A percentile compares a stretch with the other conserved stretches of the same genome.
phyloP scores from a whole-genome alignment of 1,140 invertebrate species.

The Calosoma granatense region DNA sequence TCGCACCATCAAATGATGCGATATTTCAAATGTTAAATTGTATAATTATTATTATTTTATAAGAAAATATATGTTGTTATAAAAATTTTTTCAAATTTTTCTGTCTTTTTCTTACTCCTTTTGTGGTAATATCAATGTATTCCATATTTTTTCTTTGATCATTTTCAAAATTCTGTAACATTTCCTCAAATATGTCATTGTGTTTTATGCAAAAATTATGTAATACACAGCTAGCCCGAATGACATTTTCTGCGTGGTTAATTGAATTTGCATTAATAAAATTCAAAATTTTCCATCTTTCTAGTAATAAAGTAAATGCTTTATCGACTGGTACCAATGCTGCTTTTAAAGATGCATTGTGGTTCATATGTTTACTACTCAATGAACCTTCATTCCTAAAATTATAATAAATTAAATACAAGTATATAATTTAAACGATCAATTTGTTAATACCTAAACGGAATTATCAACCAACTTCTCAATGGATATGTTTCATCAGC shows the following conservation, averaged over 20 bases:
- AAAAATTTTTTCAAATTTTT: not conserved
- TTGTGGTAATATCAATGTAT: not conserved
- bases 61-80: not conserved
- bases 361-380: not conserved
- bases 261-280: not conserved
- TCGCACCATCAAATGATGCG: too few species aligned
- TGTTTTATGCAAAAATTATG: slow-evolving; percentile 6
- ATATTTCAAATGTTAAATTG: too few species aligned
- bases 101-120: not conserved
- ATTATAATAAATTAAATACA: not conserved
- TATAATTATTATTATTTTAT: too few species aligned
- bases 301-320: not conserved
- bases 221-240: not conserved
- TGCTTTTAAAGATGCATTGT: not conserved
- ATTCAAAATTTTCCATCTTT: not conserved
- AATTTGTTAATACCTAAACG: not conserved
- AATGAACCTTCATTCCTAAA: not conserved
- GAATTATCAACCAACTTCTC: not conserved
- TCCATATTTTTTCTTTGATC: not conserved
- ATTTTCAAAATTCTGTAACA: not conserved
- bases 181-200: not conserved
- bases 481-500: not conserved
- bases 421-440: not conserved
- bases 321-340: not conserved
- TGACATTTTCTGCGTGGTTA: not conserved